Evolutionary conservation across 2,113 vertebrate species (phyloP), one percentile per base, ranked within the genome.

Genomic region (Etia nguti): DNA sequence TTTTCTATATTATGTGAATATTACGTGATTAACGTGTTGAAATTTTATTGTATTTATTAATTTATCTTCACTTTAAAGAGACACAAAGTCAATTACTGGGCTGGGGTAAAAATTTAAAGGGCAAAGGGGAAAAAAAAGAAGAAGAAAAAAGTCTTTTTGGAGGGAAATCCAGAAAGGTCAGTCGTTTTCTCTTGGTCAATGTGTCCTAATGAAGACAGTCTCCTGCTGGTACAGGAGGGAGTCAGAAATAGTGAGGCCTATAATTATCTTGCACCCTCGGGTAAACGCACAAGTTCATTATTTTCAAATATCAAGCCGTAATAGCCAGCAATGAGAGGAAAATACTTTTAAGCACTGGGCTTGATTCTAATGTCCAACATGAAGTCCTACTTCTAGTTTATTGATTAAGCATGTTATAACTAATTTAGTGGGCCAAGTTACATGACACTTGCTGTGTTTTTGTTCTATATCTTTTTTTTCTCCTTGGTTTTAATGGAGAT

Each of bases 161-260:
- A 73, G 86, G 81, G 84, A 82, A 81, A 83, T 88, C 79, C 60
- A 56, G 86, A 92, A 93, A 95, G 94, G 94, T 96, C 94, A 94
- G 88, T 73, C 85, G 77, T 88, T 92, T 93, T 92, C 88, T 92
- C 87, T 88, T 91, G 94, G 95, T 94, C 94, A 95, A 89, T 85
- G n/a, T 89, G 85, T 94, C 91, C 92, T 95, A 95, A 96, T 96
- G 95, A 96, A 96, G 91, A 90, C 89, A 87, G 86, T 92, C 86
- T 89, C 92, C 93, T 73, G 75, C 87, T 86, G 90, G 83, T 88
- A 82, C 48, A 59, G 79, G 77, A 56, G 80, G 80, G 81, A 88
- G 85, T 85, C 77, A 48, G 85, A 88, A 89, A 80, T 52, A 90
- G 86, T 36, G 80, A 88, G 73, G 75, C 88, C 68, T 80, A 50